Conservation (phyloP, 2,888 invertebrate genomes). For the Ferdinandea cuprea region DNA sequence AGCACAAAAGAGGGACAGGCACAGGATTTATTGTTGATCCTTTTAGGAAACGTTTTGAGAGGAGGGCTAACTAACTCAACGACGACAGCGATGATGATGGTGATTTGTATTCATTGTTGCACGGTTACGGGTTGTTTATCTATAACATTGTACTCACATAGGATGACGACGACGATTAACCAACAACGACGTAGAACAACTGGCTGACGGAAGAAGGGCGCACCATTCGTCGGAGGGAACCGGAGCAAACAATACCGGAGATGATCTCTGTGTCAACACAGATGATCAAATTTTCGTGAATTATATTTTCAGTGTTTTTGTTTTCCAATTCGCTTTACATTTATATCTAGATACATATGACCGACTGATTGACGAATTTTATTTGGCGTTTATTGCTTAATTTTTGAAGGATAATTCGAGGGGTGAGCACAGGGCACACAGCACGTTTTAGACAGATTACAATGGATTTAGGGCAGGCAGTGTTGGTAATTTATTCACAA, state of each 20-base stretch:
- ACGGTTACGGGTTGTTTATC: conserved; percentile 73
- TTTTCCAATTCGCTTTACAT: conserved; percentile 73
- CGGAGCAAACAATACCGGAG: conserved; percentile 72
- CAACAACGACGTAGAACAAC: conserved; percentile 42
- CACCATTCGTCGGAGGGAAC: not conserved
- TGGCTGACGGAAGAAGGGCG: conserved; percentile 29
- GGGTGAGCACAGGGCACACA: conserved; percentile 65
- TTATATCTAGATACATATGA: conserved; percentile 67
- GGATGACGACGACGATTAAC: conserved; percentile 60
- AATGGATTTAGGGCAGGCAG: conserved; percentile 50
- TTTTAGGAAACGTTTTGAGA: conserved; percentile 48
- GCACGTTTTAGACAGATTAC: conserved; percentile 68
- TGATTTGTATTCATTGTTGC: conserved; percentile 75
- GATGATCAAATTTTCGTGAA: conserved; percentile 82
- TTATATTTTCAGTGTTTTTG: conserved; percentile 60
- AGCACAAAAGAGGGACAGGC: conserved; percentile 61
- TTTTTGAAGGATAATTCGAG: conserved; percentile 65
- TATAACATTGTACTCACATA: conserved; percentile 64
- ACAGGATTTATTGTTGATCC: conserved; percentile 72
- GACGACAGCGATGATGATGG: conserved; percentile 37
- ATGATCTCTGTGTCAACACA: conserved; percentile 83
- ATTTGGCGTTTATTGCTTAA: conserved; percentile 71
- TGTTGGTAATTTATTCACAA: conserved; percentile 47
- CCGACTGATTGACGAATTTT: conserved; percentile 31
- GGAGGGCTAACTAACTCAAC: conserved; percentile 35